Evolutionary conservation across 2,797 vertebrate species (phyloP).

Genomic region (Euthynnus affinis): DNA sequence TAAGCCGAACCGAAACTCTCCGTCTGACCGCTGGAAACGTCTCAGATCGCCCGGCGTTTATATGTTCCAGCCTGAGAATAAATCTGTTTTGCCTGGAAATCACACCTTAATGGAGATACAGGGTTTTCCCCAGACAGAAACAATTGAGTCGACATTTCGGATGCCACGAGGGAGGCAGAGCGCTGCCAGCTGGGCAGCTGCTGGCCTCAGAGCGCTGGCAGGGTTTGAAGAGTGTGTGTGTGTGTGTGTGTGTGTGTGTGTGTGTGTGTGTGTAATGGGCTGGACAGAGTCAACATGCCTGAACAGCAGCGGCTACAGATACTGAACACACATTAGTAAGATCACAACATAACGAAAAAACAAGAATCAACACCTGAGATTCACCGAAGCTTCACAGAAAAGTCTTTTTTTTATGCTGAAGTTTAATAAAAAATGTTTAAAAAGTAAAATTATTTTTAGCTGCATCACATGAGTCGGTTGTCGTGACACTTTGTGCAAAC

Average conservation of each 20-base stretch:
- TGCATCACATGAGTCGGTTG: no score
- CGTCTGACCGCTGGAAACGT: not conserved
- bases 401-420: no score
- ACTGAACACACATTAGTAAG: conserved; percentile 48
- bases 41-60: no score
- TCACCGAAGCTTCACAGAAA: no score
- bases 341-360: conserved; percentile 18
- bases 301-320: conserved; percentile 57
- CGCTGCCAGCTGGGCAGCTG: conserved; percentile 62
- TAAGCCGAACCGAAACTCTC: conserved; percentile 11
- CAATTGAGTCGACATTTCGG: conserved; percentile 58
- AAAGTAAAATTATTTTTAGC: no score
- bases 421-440: no score
- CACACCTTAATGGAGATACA: conserved; percentile 50
- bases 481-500: no score
- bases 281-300: conserved; percentile 58
- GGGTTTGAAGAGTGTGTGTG: conserved; percentile 38
- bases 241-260: conserved; percentile 28
- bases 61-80: conserved; percentile 26
- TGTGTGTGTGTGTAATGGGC: conserved; percentile 59
- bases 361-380: conserved; percentile 13
- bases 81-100: conserved; percentile 42
- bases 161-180: conserved; percentile 45
- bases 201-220: conserved; percentile 57
- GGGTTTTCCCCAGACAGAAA: conserved; percentile 57